phyloP scores from a whole-genome alignment of 2,113 vertebrate genomes.

The Climacteris rufus region DNA sequence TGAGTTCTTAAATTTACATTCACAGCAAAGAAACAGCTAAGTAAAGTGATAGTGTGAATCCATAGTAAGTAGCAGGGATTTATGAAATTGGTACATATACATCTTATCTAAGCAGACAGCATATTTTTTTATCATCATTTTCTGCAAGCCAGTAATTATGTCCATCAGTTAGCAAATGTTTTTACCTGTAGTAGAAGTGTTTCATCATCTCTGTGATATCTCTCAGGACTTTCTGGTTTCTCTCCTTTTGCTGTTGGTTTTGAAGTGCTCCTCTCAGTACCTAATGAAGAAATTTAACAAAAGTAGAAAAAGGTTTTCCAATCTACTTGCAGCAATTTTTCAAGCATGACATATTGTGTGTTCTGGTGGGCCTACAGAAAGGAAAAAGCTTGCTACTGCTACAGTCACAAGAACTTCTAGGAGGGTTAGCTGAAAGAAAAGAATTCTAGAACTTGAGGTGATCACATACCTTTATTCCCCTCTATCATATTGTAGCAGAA shows the following conservation, averaged over 20 bases:
- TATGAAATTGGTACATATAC: background rate
- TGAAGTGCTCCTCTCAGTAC: slow-evolving; percentile 27
- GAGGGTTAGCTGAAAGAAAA: background rate
- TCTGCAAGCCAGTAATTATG: background rate
- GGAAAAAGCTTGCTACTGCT: background rate
- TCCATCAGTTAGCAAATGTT: background rate
- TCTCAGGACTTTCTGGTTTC: slow-evolving; percentile 64
- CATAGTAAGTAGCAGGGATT: background rate
- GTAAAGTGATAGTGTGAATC: background rate
- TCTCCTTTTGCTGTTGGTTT: slow-evolving; percentile 42
- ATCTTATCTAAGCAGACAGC: background rate
- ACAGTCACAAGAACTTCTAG: background rate
- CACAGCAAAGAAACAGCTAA: background rate
- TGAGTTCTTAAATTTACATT: background rate
- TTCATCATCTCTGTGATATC: slow-evolving; percentile 77
- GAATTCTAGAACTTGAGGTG: background rate
- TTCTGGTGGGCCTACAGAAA: background rate
- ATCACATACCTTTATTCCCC: background rate
- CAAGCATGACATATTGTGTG: background rate
- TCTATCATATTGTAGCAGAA: background rate
- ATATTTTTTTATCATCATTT: background rate
- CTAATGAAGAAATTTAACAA: slow-evolving; percentile 29
- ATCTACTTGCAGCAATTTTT: background rate
- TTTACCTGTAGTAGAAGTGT: slow-evolving; percentile 86
- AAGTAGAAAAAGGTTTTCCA: background rate